These are phyloP conservation scores for Apteryx mantelli DNA, from an alignment of 2,113 vertebrate genomes.

Conservation along the genomic window DNA sequence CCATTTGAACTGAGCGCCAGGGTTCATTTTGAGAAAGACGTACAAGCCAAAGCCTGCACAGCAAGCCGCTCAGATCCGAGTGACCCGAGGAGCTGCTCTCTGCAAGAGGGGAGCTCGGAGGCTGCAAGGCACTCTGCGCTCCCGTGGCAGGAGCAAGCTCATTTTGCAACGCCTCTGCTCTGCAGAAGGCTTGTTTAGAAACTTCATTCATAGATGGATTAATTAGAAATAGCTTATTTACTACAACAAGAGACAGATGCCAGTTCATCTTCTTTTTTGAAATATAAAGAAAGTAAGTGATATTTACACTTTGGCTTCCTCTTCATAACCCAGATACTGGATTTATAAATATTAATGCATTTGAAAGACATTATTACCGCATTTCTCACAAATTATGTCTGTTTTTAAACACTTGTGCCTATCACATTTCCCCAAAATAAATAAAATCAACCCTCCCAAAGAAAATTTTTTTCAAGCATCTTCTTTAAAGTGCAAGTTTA, in stretches of 20 bases:
- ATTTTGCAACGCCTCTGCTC: background rate
- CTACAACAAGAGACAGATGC: background rate
- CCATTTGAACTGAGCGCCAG: conserved; percentile 26
- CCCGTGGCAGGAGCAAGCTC: background rate
- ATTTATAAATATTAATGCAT: background rate
- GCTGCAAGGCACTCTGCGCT: background rate
- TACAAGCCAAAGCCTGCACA: background rate
- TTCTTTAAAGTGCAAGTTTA: conserved; percentile 65
- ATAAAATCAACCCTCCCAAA: background rate
- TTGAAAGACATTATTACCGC: background rate
- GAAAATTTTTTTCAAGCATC: conserved; percentile 5
- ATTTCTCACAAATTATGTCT: conserved; percentile 10
- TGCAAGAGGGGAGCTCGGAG: background rate
- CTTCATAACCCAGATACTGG: background rate
- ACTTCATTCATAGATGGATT: background rate
- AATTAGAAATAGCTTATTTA: background rate
- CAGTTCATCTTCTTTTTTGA: background rate
- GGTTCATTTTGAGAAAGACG: conserved; percentile 10
- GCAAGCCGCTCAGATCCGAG: background rate
- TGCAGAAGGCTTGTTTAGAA: background rate
- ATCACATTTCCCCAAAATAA: background rate
- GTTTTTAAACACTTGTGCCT: conserved; percentile 34
- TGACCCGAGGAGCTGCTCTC: conserved; percentile 17
- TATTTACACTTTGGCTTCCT: background rate
- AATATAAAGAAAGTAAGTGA: background rate